Evolutionary conservation across 2,888 invertebrate genomes (phyloP).

Genomic region (Gastracanthus pulcherrimus): DNA sequence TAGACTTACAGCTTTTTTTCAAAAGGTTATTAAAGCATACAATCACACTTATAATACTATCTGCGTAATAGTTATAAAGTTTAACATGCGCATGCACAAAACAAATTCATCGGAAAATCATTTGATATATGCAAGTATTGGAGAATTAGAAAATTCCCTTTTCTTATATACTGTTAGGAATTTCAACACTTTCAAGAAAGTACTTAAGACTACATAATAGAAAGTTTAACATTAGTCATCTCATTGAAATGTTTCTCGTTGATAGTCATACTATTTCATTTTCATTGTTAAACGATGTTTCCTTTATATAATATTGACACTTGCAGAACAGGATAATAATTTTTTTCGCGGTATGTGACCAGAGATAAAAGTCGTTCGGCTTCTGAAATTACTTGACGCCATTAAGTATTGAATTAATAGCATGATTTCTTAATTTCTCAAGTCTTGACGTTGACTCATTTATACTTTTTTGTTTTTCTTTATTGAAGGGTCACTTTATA

Average conservation of each 20-base stretch:
- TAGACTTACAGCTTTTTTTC: too few relatives aligned
- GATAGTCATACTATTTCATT: too few relatives aligned
- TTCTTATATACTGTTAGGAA: constrained; percentile 10
- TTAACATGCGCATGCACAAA: not conserved
- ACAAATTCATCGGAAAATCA: not conserved
- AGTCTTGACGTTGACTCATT: not conserved
- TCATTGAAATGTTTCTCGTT: too few relatives aligned
- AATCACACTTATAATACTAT: too few relatives aligned
- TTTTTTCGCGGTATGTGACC: not conserved
- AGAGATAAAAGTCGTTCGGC: constrained; percentile 24
- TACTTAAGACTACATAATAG: not conserved
- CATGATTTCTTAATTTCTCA: not conserved
- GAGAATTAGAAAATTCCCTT: constrained; percentile 17
- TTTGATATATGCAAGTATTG: constrained; percentile 16
- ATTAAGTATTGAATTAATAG: not conserved
- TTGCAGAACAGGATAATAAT: not conserved
- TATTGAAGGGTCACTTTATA: not conserved
- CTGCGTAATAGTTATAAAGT: not conserved
- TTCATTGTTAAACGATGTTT: not conserved
- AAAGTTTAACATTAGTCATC: constrained; percentile 8
- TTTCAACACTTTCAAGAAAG: constrained; percentile 23
- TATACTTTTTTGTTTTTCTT: not conserved
- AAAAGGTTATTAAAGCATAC: too few relatives aligned
- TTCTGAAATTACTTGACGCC: not conserved
- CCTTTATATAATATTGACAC: not conserved